Base-by-base conservation (phyloP, 1,140 invertebrate species). In the Orchesella cincta region DNA sequence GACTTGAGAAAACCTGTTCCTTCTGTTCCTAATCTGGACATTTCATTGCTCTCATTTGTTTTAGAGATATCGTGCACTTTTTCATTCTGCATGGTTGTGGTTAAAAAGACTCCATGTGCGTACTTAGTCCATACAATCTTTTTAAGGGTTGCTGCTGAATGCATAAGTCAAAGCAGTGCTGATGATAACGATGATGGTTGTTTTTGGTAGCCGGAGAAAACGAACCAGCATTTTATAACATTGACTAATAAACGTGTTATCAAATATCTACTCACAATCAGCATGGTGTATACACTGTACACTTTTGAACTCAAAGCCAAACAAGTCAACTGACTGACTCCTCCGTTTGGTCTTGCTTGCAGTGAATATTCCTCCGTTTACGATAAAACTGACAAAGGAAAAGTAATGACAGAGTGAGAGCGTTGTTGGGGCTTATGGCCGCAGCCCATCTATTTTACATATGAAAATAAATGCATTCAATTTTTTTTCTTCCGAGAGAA, bases 21-120 rank as follows among this genome's bases (percentile, higher is more conserved):
- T n/a, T n/a, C n/a, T n/a, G n/a, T 3, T 14, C 52, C 52, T 57
- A 57, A 57, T 57, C 52, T 57, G 52, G 52, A 57, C 52, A 26
- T 57, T 57, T 57, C 52, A 57, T 57, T 57, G 52, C 52, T 57
- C 52, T 57, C 52, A 57, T 57, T 57, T 57, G 52, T 57, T 57
- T 57, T 57, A 3, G 23, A 57, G 52, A 57, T 26, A 57, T 57
- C 18, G 39, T 46, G n/a, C n/a, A 46, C 20, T 46, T 46, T 46
- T 46, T 57, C 3, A 23, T 8, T 23, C 23, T n/a, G 52, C 3
- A 23, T 57, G 14, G 14, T 57, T 8, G 52, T 57, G 23, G 39
- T 46, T 46, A 46, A 46, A 46, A 46, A 46, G 39, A 8, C 39
- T 57, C 52, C 52, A 57, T 57, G 52, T 57, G 52, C 52, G 8